A percentile compares a stretch with the other conserved stretches of the same genome.
These are phyloP conservation scores for Dioctria linearis DNA, from an alignment of 2,888 invertebrate genomes.

Conservation along the genomic window DNA sequence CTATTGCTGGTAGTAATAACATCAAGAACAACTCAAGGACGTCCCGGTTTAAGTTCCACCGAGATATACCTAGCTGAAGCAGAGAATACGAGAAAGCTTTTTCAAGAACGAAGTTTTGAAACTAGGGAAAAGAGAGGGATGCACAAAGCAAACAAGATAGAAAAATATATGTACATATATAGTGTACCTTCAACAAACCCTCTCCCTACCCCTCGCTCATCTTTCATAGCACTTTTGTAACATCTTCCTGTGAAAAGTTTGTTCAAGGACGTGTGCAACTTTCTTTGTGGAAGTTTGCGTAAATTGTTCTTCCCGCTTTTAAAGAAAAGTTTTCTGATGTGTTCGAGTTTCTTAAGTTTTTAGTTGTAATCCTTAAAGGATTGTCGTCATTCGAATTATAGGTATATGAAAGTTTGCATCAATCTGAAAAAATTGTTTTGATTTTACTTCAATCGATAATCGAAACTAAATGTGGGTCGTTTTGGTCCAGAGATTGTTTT, in stretches of 20 bases:
- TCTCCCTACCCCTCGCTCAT: not conserved
- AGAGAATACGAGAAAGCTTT: slow-evolving; percentile 39
- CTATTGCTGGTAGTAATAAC: slow-evolving; percentile 40
- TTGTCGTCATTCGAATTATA: slow-evolving; percentile 8
- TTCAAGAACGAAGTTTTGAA: slow-evolving; percentile 44
- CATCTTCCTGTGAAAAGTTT: slow-evolving; percentile 45
- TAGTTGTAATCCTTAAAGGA: not conserved
- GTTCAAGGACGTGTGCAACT: slow-evolving; percentile 59
- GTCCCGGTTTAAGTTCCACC: slow-evolving; percentile 40
- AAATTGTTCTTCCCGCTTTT: slow-evolving; percentile 45
- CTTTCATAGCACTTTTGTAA: not conserved
- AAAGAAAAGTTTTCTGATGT: slow-evolving; percentile 42
- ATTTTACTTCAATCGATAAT: too few relatives aligned
- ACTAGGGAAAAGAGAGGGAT: slow-evolving; percentile 43
- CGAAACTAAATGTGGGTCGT: too few relatives aligned
- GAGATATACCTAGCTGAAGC: slow-evolving; percentile 16
- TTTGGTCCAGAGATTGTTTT: too few relatives aligned
- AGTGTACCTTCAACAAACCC: too few relatives aligned
- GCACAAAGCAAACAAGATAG: slow-evolving; percentile 24
- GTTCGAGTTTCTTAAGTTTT: slow-evolving; percentile 25
- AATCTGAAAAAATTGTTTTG: too few relatives aligned
- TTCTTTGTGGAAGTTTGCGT: slow-evolving; percentile 58
- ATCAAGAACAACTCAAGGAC: slow-evolving; percentile 49
- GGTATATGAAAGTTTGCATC: too few relatives aligned
- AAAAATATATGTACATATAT: not conserved